Percentiles rank a stretch among this genome's conserved stretches.
phyloP scores from a whole-genome alignment of 2,888 invertebrate genomes.

The Malthinus flaveolus region DNA sequence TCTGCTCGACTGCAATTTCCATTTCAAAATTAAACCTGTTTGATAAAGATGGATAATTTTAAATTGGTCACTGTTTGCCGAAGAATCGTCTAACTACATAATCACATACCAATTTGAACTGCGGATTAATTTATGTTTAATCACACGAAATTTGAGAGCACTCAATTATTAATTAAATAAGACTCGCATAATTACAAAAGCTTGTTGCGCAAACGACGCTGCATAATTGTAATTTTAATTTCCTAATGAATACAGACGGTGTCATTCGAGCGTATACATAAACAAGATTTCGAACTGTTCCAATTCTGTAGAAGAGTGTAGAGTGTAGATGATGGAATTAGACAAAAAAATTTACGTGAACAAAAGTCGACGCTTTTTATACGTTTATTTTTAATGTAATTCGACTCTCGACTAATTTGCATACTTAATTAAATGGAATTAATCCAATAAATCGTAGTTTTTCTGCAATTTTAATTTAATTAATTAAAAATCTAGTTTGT shows the following conservation, averaged over 20 bases:
- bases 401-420: too few relatives aligned
- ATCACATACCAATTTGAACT: conserved; percentile 17
- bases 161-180: conserved; percentile 29
- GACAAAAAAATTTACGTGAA: too few relatives aligned
- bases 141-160: conserved; percentile 24
- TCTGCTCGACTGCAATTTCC: not conserved
- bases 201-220: conserved; percentile 17
- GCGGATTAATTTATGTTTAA: conserved; percentile 27
- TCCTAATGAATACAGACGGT: conserved; percentile 8
- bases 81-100: conserved; percentile 14
- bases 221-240: conserved; percentile 17
- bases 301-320: too few relatives aligned
- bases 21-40: conserved; percentile 15
- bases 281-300: conserved; percentile 9
- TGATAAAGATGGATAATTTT: conserved; percentile 7
- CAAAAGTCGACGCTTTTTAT: not conserved
- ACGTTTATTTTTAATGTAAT: not conserved
- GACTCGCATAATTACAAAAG: conserved; percentile 22
- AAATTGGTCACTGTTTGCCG: conserved; percentile 14
- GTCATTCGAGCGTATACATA: conserved; percentile 15
- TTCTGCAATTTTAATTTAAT: too few relatives aligned
- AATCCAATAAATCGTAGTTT: too few relatives aligned
- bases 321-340: too few relatives aligned
- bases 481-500: too few relatives aligned
- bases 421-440: too few relatives aligned